Conservation (phyloP, 2,797 vertebrate genomes). For the Urophycis tenuis region DNA sequence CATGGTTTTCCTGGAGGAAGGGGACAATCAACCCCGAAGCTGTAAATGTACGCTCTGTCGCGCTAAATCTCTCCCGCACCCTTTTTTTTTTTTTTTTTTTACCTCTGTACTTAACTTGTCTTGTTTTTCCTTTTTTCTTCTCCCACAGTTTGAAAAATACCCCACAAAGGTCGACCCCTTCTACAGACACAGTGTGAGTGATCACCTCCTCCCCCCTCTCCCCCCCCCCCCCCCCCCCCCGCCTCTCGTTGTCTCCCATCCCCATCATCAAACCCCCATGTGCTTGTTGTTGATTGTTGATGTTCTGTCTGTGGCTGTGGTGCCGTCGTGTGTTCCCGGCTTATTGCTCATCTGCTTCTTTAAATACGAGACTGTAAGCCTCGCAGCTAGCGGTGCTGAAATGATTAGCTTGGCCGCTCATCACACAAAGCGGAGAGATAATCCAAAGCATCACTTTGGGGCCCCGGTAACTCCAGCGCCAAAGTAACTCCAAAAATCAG, state of each 20-base stretch:
- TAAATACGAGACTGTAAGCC: slow-evolving; percentile 17
- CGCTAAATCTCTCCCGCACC: background rate
- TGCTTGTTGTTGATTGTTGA: slow-evolving; percentile 2
- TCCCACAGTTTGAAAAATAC: slow-evolving; percentile 97
- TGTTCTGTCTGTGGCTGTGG: slow-evolving; percentile 7
- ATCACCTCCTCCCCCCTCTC: slow-evolving; percentile 14
- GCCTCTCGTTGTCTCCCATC: no score
- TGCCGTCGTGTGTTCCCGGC: slow-evolving; percentile 22
- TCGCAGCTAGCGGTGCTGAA: background rate
- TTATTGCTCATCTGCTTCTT: slow-evolving; percentile 34
- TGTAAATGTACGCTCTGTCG: background rate
- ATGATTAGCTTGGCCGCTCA: slow-evolving; percentile 13
- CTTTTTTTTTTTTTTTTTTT: no score
- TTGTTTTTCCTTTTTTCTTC: slow-evolving; percentile 52
- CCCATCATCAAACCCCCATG: background rate
- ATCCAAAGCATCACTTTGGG: background rate
- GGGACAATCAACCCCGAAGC: background rate
- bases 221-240: background rate
- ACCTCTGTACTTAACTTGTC: slow-evolving; percentile 38
- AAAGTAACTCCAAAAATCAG: no score
- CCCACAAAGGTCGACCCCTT: slow-evolving; percentile 98
- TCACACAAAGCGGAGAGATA: background rate
- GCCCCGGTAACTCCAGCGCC: background rate
- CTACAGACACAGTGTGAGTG: slow-evolving; percentile 99
- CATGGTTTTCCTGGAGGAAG: background rate